phyloP scores from a whole-genome alignment of 2,113 vertebrate species.

The Rana temporaria region DNA sequence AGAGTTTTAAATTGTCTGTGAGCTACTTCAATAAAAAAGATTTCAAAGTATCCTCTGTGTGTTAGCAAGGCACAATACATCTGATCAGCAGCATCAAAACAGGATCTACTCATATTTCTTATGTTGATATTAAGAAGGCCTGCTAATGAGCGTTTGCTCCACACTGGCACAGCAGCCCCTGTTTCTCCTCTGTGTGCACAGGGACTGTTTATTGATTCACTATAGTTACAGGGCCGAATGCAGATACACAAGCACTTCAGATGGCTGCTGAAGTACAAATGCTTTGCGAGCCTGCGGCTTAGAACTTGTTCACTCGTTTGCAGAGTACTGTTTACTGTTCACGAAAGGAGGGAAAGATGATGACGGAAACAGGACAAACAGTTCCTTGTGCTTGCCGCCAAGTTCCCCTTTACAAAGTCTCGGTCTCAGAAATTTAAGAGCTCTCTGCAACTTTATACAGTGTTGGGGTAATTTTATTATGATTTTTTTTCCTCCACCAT shows the following conservation, averaged over 20 bases:
- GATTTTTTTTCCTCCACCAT: not conserved
- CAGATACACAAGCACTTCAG: not conserved
- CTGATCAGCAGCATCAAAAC: not conserved
- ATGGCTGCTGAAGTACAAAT: not conserved
- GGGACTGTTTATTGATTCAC: constrained; percentile 11
- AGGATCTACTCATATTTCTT: not conserved
- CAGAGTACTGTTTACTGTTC: constrained; percentile 35
- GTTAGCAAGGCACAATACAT: too few relatives aligned
- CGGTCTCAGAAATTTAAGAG: constrained; percentile 29
- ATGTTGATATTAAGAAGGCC: not conserved
- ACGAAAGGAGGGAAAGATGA: constrained; percentile 23
- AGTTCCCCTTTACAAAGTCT: constrained; percentile 12
- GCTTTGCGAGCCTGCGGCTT: not conserved
- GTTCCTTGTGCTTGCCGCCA: constrained; percentile 28
- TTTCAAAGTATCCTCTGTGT: too few relatives aligned
- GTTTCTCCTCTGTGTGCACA: not conserved
- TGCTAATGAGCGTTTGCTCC: not conserved
- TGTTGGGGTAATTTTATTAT: constrained; percentile 5
- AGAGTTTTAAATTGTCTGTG: too few relatives aligned
- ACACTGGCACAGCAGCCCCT: not conserved
- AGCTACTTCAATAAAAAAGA: too few relatives aligned
- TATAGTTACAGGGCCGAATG: constrained; percentile 16
- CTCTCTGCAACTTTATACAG: constrained; percentile 26
- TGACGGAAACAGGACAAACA: constrained; percentile 37
- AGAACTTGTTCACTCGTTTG: not conserved